A percentile compares a stretch with the other conserved stretches of the same genome.
These are phyloP conservation scores for Podarcis siculus DNA, from an alignment of 2,797 vertebrate genomes.

Conservation along the genomic window DNA sequence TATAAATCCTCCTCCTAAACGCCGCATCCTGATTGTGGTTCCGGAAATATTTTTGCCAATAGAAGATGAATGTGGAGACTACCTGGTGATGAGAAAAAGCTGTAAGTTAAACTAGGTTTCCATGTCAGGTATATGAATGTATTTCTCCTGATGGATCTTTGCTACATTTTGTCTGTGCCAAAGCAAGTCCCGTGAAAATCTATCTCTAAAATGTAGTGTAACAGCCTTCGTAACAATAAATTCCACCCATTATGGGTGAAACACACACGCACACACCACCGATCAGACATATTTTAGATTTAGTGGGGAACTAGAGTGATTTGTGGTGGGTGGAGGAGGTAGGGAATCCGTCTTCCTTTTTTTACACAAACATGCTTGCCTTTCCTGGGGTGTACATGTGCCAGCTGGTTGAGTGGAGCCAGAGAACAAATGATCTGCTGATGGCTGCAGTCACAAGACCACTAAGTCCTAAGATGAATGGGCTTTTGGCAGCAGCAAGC, in stretches of 20 bases:
- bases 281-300: not conserved
- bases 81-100: conserved; percentile 97
- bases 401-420: not conserved
- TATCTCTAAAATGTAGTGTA: not conserved
- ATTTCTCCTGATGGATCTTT: not conserved
- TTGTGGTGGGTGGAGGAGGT: not conserved
- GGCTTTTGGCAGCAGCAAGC: not conserved
- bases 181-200: not conserved
- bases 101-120: conserved; percentile 81
- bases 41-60: conserved; percentile 97
- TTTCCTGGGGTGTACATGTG: not conserved
- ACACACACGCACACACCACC: not conserved
- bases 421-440: not conserved
- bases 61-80: conserved; percentile 98
- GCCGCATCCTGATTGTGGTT: conserved; percentile 95
- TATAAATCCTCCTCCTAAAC: conserved; percentile 94
- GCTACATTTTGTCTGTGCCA: not conserved
- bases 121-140: not conserved
- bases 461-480: not conserved
- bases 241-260: not conserved
- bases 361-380: not conserved
- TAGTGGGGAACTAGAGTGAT: not conserved
- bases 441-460: not conserved
- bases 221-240: not conserved
- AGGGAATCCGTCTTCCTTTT: not conserved